These are phyloP conservation scores for Cataglyphis rosenhaueri DNA, from an alignment of 2,888 invertebrate species.

Conservation along the genomic window DNA sequence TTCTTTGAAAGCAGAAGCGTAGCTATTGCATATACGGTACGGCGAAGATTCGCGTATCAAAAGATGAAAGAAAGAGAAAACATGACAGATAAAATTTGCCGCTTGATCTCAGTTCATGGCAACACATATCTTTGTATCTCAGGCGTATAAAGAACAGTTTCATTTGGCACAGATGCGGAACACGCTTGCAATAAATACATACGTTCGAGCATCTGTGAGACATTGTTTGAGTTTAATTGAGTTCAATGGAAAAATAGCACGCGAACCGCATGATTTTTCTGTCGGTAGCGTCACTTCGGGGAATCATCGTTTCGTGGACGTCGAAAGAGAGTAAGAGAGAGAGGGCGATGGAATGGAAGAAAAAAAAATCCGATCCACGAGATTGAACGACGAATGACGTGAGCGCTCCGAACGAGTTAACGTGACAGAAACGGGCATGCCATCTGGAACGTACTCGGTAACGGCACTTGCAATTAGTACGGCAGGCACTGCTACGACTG, in stretches of 20 bases:
- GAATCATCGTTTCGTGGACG: constrained; percentile 20
- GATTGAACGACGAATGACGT: constrained; percentile 39
- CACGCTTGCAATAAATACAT: constrained; percentile 8
- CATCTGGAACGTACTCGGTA: constrained; percentile 82
- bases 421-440: constrained; percentile 78
- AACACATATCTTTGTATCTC: constrained; percentile 10
- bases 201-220: constrained; percentile 1
- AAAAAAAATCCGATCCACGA: constrained; percentile 53
- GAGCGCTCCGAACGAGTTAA: constrained; percentile 67
- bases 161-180: background rate
- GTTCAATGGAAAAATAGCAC: constrained; percentile 41
- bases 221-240: constrained; percentile 25
- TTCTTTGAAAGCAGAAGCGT: background rate
- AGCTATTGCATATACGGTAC: background rate
- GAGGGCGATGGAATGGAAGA: constrained; percentile 3
- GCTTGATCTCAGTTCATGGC: constrained; percentile 17
- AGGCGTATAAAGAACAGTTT: background rate
- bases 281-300: background rate
- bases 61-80: background rate
- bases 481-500: constrained; percentile 55
- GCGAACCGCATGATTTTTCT: constrained; percentile 16
- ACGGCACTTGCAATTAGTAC: constrained; percentile 80
- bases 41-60: background rate
- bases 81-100: constrained; percentile 1
- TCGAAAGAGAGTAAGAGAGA: constrained; percentile 5